Base-by-base conservation (phyloP, 1,140 invertebrate genomes). In the Pteromalus puparum region DNA sequence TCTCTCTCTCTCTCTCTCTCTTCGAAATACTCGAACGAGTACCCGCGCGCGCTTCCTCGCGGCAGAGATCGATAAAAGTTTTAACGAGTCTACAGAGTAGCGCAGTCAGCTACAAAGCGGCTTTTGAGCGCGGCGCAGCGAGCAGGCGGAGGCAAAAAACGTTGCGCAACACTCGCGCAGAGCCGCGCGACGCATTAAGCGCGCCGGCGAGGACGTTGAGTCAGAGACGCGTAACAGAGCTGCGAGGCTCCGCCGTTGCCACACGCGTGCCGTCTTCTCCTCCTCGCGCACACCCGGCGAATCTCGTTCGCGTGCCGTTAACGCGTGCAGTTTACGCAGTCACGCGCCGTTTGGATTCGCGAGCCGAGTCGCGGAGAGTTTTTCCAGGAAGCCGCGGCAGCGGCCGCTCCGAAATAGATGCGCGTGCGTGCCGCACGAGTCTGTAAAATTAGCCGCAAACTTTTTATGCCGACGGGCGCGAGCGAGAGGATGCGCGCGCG, bases 241-340 rank as follows among this genome's bases (percentile, higher is more conserved):
- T n/a, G n/a, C n/a, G n/a, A n/a, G n/a, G n/a, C n/a, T n/a, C n/a
- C n/a, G n/a, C n/a, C n/a, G n/a, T n/a, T n/a, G n/a, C n/a, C n/a
- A n/a, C n/a, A n/a, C n/a, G 26, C 48, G 48, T 48, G 30, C 10
- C 38, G 9, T 9, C 38, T 42, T 42, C 38, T 42, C 38, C 10
- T 9, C 10, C 1, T 7, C 48, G 24, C 26, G n/a, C 24, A 10
- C 21, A 70, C 18, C 4, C 21, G 26, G 67, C 2, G 68, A 13
- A 70, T 26, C 67, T 12, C 67, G 28, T 18, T 70, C 76, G 53
- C 61, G 30, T 67, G 30, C 21, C 53, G 61, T 21, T 24, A 78
- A 46, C 74, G 74, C 74, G 28, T 72, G 78, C 87, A 87, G 80
- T 91, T 92, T 91, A 88, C 88, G 88, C 88, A 89, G 89, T 90